Evolutionary conservation across 2,113 vertebrate genomes (phyloP), one percentile per base, ranked within the genome.

Genomic region (Psophia crepitans): DNA sequence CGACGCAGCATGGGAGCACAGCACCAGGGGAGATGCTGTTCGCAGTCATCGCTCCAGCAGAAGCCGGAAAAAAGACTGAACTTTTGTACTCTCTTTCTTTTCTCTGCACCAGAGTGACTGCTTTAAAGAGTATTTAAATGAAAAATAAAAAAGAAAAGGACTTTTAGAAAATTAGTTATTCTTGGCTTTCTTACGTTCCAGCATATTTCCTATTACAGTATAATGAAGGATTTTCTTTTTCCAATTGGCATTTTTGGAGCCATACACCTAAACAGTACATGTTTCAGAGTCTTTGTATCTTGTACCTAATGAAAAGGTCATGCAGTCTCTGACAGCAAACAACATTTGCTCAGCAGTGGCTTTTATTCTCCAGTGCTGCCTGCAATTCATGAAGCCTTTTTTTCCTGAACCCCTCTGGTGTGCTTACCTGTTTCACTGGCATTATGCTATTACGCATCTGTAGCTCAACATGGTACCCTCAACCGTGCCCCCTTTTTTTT

Each of bases 171-270:
- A 77, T 79, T 2, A 86, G 20, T 80, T 95, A 49, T 91, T 96
- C 46, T 91, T 74, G 46, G 20, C 49, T 90, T 93, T 87, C 27
- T 76, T 53, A 60, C 8, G 11, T 87, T 73, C n/a, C 43, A 68
- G 14, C 26, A 9, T 84, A 57, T 84, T 95, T 96, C 10, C 27
- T 57, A 11, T 80, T 79, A 51, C 1, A 3, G 8, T 48, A 1
- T 79, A 89, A 65, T n/a, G 61, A 82, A 73, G 12, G 53, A 82
- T 90, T 88, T 95, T 93, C 7, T 63, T 91, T 91, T 87, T 89
- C 28, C 21, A 63, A 91, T 53, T 43, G 21, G 9, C 58, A 51
- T 68, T 95, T 91, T 89, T 64, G 46, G 61, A 96, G 32, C 37
- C 33, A 23, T 69, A 57, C 22, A 53, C 37, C 61, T 71, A 61